These are phyloP conservation scores for Pectinophora gossypiella DNA, from an alignment of 1,140 invertebrate genomes.

Conservation along the genomic window DNA sequence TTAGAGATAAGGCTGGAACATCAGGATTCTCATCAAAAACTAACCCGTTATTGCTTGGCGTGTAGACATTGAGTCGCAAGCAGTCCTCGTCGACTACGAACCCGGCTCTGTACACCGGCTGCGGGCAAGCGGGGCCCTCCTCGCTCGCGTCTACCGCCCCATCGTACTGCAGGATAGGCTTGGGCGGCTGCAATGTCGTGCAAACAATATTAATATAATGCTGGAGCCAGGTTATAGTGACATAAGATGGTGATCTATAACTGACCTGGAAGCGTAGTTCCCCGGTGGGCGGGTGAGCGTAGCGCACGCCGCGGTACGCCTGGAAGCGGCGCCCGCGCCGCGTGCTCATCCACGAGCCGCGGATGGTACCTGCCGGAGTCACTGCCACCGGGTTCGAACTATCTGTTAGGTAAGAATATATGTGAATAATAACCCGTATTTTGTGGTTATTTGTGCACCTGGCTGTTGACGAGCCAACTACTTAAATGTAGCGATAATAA, in stretches of 20 bases:
- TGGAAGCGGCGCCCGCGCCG: conserved; percentile 38
- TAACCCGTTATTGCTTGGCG: conserved; percentile 32
- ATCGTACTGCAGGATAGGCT: conserved; percentile 6
- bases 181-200: conserved; percentile 14
- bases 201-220: too few species aligned
- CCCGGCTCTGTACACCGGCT: conserved; percentile 20
- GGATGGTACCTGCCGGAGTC: conserved; percentile 10
- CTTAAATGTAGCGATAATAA: too few species aligned
- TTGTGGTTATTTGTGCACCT: too few species aligned
- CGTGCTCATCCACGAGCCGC: conserved; percentile 19
- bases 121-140: conserved; percentile 26
- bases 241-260: too few species aligned
- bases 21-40: too few species aligned
- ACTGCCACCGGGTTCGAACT: neutral
- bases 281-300: conserved; percentile 73
- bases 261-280: conserved; percentile 74
- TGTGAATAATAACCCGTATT: too few species aligned
- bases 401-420: too few species aligned
- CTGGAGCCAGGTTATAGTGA: too few species aligned
- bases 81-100: conserved; percentile 77
- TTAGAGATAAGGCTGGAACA: too few species aligned
- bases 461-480: too few species aligned
- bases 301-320: conserved; percentile 73
- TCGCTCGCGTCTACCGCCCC: conserved; percentile 18
- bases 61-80: conserved; percentile 79